These are phyloP conservation scores for Schizothorax lantsangensis DNA, from an alignment of 2,797 vertebrate species.

Conservation along the genomic window DNA sequence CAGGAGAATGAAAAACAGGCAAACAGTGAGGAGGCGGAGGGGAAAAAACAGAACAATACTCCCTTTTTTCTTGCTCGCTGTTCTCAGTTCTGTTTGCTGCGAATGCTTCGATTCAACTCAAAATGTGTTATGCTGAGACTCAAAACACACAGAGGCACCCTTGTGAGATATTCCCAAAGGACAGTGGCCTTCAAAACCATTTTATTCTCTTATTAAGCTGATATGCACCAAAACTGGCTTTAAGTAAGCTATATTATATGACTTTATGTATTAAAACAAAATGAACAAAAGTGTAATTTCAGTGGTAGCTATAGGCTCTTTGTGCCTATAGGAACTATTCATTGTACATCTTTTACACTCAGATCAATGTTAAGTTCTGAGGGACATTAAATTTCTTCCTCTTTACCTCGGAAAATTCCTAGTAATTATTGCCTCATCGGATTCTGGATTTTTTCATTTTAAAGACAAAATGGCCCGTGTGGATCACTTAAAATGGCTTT, in stretches of 20 bases:
- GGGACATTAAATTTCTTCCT: slow-evolving; percentile 66
- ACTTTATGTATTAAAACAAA: neutral
- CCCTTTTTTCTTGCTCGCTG: slow-evolving; percentile 29
- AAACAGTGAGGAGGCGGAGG: slow-evolving; percentile 23
- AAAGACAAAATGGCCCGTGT: slow-evolving; percentile 64
- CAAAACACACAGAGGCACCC: slow-evolving; percentile 17
- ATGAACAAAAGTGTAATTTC: neutral
- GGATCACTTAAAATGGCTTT: slow-evolving; percentile 65
- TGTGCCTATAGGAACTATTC: slow-evolving; percentile 64
- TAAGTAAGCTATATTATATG: neutral
- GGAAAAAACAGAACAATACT: slow-evolving; percentile 33
- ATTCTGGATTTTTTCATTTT: slow-evolving; percentile 49
- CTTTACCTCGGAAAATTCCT: slow-evolving; percentile 67
- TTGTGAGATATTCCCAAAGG: slow-evolving; percentile 28
- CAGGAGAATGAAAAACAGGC: slow-evolving; percentile 14
- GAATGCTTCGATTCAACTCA: slow-evolving; percentile 35
- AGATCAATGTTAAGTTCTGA: slow-evolving; percentile 69
- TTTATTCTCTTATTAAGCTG: slow-evolving; percentile 38
- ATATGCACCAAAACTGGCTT: slow-evolving; percentile 33
- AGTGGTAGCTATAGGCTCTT: slow-evolving; percentile 49
- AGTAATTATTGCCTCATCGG: slow-evolving; percentile 52
- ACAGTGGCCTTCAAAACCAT: neutral
- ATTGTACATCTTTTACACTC: slow-evolving; percentile 68
- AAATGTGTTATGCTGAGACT: slow-evolving; percentile 3
- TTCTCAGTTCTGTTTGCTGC: slow-evolving; percentile 36